Conservation (phyloP, 2,888 invertebrate species). For the Acronicta leporina region DNA sequence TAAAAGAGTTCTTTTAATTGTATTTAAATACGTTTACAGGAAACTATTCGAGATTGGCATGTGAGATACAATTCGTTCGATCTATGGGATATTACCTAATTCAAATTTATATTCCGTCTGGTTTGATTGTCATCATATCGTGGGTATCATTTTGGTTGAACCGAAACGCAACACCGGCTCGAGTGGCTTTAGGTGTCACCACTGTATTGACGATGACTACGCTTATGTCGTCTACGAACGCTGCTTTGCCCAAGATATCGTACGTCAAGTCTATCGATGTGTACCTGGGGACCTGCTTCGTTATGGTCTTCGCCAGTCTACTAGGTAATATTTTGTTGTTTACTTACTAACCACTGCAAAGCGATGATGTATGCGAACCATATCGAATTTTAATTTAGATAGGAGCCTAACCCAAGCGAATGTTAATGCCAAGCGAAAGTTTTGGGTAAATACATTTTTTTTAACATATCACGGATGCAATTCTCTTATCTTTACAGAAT, state of each 20-base stretch:
- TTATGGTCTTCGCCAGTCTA: conserved; percentile 99
- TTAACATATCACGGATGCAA: conserved; percentile 42
- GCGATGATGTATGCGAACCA: conserved; percentile 31
- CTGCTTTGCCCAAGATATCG: conserved; percentile 98
- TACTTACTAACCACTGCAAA: conserved; percentile 22
- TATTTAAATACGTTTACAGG: conserved; percentile 88
- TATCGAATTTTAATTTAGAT: conserved; percentile 19
- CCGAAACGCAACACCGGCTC: conserved; percentile 97
- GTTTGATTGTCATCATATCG: conserved; percentile 98
- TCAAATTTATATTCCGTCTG: conserved; percentile 99
- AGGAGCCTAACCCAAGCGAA: conserved; percentile 34
- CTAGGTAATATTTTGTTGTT: conserved; percentile 91
- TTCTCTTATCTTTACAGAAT: conserved; percentile 92
- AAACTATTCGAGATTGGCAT: conserved; percentile 98
- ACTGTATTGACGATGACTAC: conserved; percentile 99
- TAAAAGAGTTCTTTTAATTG: conserved; percentile 9
- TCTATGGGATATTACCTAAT: conserved; percentile 99
- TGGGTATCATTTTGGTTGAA: conserved; percentile 99
- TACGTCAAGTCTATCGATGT: conserved; percentile 99
- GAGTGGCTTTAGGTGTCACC: conserved; percentile 97
- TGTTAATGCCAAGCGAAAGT: conserved; percentile 23
- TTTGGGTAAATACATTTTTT: neutral
- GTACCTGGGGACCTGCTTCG: conserved; percentile 99
- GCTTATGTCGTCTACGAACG: conserved; percentile 98
- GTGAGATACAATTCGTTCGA: conserved; percentile 98